These are phyloP conservation scores for Lacanobia oleracea DNA, from an alignment of 2,888 invertebrate species.

Conservation along the genomic window DNA sequence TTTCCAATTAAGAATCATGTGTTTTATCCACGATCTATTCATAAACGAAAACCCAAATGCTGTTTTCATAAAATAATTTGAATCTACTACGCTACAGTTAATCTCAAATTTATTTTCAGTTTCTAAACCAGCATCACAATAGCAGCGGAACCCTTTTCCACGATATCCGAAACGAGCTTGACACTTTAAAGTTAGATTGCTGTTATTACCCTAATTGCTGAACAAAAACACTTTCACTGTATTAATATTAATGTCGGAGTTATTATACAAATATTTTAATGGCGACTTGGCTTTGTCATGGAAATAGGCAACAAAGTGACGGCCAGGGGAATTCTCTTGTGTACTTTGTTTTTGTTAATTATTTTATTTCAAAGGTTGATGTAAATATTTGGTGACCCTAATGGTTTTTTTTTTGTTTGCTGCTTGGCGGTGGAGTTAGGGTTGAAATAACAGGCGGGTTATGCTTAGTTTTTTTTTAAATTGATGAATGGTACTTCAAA, in stretches of 20 bases:
- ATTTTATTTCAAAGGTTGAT: conserved; percentile 24
- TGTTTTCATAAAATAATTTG: neutral
- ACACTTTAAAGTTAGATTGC: conserved; percentile 55
- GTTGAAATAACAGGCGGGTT: too few relatives aligned
- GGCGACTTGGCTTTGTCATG: conserved; percentile 39
- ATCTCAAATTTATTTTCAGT: neutral
- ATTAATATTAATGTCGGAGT: conserved; percentile 67
- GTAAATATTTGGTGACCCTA: conserved; percentile 9
- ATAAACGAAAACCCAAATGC: neutral
- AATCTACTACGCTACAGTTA: neutral
- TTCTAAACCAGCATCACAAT: neutral
- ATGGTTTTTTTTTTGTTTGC: neutral
- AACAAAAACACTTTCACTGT: conserved; percentile 74
- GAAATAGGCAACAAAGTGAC: conserved; percentile 28
- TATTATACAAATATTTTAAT: conserved; percentile 65
- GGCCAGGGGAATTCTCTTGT: conserved; percentile 17
- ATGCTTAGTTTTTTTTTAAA: neutral
- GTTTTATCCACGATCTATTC: too few relatives aligned
- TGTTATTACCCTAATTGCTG: conserved; percentile 69
- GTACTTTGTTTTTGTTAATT: conserved; percentile 21
- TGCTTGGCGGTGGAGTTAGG: neutral
- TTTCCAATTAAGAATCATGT: too few relatives aligned
- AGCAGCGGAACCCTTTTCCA: conserved; percentile 27
- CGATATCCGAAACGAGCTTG: neutral
- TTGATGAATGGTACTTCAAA: too few relatives aligned